phyloP scores from a whole-genome alignment of 2,113 vertebrate genomes.

The Polyodon spathula region DNA sequence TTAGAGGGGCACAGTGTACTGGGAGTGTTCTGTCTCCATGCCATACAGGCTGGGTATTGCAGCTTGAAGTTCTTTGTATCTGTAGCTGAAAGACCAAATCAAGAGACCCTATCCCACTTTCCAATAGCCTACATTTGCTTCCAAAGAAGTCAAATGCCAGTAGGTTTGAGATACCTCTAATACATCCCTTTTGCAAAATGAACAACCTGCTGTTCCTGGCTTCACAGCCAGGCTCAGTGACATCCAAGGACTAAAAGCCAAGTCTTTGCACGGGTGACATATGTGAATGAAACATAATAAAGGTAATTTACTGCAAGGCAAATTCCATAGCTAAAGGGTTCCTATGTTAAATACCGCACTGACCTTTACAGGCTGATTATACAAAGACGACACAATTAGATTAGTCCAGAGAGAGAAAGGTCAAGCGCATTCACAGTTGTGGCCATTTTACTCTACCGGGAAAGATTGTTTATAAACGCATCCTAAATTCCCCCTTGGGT shows the following conservation, averaged over 20 bases:
- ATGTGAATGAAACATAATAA: constrained; percentile 83
- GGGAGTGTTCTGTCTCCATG: too few species aligned
- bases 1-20: too few species aligned
- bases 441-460: constrained; percentile 69
- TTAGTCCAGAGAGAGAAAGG: constrained; percentile 88
- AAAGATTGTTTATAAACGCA: constrained; percentile 26
- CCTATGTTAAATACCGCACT: constrained; percentile 83
- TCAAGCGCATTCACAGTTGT: constrained; percentile 83
- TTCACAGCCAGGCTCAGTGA: constrained; percentile 30
- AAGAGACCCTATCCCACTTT: too few species aligned
- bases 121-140: too few species aligned
- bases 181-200: constrained; percentile 14
- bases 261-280: constrained; percentile 56
- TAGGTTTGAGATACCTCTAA: constrained; percentile 8
- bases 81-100: too few species aligned
- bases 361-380: constrained; percentile 94
- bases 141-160: too few species aligned
- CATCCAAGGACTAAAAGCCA: constrained; percentile 58
- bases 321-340: constrained; percentile 88
- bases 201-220: constrained; percentile 17
- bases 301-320: constrained; percentile 92
- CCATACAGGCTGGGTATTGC: too few species aligned
- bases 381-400: constrained; percentile 93
- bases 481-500: constrained; percentile 25
- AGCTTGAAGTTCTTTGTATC: too few species aligned